Evolutionary conservation across 2,113 vertebrate genomes (phyloP).

Genomic region (Piliocolobus tephrosceles): DNA sequence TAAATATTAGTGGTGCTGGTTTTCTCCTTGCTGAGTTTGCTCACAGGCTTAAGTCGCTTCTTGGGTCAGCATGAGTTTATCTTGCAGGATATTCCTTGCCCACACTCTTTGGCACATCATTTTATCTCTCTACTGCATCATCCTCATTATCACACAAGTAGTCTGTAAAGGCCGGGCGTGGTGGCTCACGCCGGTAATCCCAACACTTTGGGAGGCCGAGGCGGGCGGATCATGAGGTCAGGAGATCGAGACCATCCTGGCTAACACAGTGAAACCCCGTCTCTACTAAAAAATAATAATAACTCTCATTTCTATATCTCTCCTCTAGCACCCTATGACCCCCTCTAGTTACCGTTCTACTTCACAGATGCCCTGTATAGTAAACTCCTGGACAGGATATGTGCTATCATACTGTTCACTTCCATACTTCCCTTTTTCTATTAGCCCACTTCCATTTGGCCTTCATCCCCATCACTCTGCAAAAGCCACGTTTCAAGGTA

Average conservation of each 20-base stretch:
- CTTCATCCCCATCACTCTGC: not conserved
- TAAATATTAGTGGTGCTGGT: not conserved
- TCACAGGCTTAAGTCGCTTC: not conserved
- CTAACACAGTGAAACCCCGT: too few relatives aligned
- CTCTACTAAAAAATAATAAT: too few relatives aligned
- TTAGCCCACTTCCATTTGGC: not conserved
- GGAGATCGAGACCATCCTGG: too few relatives aligned
- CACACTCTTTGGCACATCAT: not conserved
- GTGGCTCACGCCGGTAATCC: too few relatives aligned
- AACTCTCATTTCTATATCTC: not conserved
- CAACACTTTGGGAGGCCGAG: too few relatives aligned
- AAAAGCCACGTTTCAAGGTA: not conserved
- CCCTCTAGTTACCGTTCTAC: not conserved
- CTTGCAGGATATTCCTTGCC: not conserved
- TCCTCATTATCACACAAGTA: not conserved
- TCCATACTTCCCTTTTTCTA: not conserved
- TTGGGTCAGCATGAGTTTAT: not conserved
- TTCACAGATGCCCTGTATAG: fast-evolving
- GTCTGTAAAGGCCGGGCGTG: not conserved
- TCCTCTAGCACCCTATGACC: not conserved
- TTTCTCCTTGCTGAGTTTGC: not conserved
- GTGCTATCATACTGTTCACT: not conserved
- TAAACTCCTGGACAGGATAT: not conserved
- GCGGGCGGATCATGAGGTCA: too few relatives aligned
- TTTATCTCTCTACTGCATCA: not conserved